Conservation (phyloP, 2,113 vertebrate species). For the Aptenodytes patagonicus region DNA sequence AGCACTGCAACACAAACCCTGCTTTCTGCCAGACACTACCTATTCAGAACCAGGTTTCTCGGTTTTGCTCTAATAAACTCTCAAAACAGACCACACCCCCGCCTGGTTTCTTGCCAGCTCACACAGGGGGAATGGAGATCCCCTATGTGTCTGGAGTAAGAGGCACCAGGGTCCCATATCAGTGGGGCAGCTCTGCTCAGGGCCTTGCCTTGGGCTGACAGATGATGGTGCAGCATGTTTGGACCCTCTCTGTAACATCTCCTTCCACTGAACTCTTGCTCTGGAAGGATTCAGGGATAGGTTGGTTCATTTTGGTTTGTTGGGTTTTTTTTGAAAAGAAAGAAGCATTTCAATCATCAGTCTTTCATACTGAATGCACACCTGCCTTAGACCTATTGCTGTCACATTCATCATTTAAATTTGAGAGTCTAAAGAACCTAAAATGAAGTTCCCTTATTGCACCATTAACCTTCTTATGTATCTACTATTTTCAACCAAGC, state of each 20-base stretch:
- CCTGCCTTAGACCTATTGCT: background rate
- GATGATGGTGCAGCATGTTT: background rate
- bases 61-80: background rate
- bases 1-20: accelerated
- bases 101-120: background rate
- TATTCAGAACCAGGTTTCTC: background rate
- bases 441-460: background rate
- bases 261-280: background rate
- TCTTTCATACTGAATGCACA: background rate
- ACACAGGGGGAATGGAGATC: background rate
- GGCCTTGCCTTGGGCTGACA: background rate
- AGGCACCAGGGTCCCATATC: background rate
- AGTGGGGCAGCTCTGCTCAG: background rate
- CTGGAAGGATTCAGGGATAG: background rate
- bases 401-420: background rate
- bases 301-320: background rate
- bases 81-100: background rate
- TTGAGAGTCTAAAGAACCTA: background rate
- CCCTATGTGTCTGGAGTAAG: accelerated
- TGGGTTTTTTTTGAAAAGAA: too few species aligned
- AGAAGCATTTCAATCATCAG: background rate
- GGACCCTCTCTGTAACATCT: background rate
- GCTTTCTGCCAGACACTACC: background rate
- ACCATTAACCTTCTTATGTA: slow-evolving; percentile 18
- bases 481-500: background rate